phyloP scores from a whole-genome alignment of 2,888 invertebrate species.

The Fragum fragum region DNA sequence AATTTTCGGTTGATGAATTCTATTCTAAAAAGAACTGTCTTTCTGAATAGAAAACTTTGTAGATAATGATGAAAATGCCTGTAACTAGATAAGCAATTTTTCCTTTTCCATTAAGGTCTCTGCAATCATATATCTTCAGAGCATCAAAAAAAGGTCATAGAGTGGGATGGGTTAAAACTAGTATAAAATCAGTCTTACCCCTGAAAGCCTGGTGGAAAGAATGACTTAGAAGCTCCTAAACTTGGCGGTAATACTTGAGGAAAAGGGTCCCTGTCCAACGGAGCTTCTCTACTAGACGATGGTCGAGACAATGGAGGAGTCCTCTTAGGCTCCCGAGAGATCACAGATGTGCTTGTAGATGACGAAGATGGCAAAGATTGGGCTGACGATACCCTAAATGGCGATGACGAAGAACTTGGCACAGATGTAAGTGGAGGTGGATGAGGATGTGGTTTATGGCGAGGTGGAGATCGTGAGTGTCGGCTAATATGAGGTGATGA shows the following conservation, averaged over 20 bases:
- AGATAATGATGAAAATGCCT: too few relatives aligned
- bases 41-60: too few relatives aligned
- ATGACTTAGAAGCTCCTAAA: constrained; percentile 69
- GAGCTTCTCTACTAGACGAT: constrained; percentile 52
- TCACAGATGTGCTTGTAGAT: constrained; percentile 50
- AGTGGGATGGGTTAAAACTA: too few relatives aligned
- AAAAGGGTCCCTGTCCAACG: constrained; percentile 55
- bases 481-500: constrained; percentile 36
- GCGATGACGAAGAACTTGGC: constrained; percentile 12
- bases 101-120: too few relatives aligned
- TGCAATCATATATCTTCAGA: too few relatives aligned
- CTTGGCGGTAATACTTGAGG: constrained; percentile 65
- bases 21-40: too few relatives aligned
- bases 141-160: too few relatives aligned
- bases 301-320: constrained; percentile 47
- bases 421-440: constrained; percentile 38
- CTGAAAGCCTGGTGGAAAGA: constrained; percentile 53
- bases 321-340: constrained; percentile 54
- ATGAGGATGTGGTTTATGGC: constrained; percentile 14
- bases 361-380: constrained; percentile 29
- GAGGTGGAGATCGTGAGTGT: constrained; percentile 38
- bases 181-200: too few relatives aligned
- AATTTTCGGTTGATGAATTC: too few relatives aligned
- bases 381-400: constrained; percentile 32
- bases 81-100: too few relatives aligned